Percentiles rank a stretch among this genome's conserved stretches.
phyloP scores from a whole-genome alignment of 2,888 invertebrate genomes.

The Eupithecia abbreviata region DNA sequence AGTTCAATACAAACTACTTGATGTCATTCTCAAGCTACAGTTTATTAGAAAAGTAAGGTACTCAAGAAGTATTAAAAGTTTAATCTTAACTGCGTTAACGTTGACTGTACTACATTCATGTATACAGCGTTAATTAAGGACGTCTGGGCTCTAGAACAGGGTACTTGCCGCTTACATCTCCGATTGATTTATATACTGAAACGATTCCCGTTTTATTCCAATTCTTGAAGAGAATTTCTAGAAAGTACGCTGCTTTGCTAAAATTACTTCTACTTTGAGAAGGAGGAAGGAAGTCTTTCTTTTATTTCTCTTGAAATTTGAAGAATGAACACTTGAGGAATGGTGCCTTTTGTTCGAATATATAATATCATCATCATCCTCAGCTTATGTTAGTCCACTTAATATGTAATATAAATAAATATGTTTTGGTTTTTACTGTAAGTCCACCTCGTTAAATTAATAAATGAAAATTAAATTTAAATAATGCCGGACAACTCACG shows the following conservation, averaged over 20 bases:
- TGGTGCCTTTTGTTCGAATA: background rate
- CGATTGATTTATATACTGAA: conserved; percentile 44
- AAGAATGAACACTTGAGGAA: background rate
- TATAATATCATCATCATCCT: too few relatives aligned
- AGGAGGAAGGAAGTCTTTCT: background rate
- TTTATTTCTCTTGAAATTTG: background rate
- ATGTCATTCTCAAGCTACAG: background rate
- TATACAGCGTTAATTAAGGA: conserved; percentile 45
- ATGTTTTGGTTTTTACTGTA: too few relatives aligned
- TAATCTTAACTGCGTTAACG: background rate
- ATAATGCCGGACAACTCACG: background rate
- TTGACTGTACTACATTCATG: conserved; percentile 35
- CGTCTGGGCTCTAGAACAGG: conserved; percentile 35
- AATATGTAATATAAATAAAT: too few relatives aligned
- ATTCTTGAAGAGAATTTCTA: conserved; percentile 8
- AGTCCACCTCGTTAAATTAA: too few relatives aligned
- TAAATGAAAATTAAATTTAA: background rate
- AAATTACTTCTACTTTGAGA: background rate
- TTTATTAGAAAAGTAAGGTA: background rate
- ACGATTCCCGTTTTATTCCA: conserved; percentile 17
- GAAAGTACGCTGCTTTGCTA: background rate
- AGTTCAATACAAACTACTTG: background rate
- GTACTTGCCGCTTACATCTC: conserved; percentile 37
- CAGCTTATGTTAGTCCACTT: too few relatives aligned
- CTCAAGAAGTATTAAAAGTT: background rate